Conservation (phyloP, 2,797 vertebrate species). For the Sitta carolinensis region DNA sequence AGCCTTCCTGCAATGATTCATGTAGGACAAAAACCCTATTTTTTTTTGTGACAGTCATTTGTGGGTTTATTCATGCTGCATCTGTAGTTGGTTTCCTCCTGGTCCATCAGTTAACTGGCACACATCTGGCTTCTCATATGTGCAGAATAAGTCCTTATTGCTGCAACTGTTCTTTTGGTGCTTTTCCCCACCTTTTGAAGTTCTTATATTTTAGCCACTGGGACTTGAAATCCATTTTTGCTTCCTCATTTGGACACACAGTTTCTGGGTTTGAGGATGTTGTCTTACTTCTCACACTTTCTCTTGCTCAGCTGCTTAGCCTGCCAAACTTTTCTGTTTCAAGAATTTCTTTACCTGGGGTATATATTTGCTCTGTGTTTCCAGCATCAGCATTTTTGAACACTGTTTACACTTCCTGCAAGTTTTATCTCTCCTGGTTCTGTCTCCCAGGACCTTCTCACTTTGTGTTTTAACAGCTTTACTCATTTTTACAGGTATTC, state of each 20-base stretch:
- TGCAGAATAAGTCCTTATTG: not conserved
- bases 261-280: not conserved
- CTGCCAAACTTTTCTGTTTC: not conserved
- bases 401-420: not conserved
- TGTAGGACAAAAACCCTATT: fast-evolving
- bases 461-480: not conserved
- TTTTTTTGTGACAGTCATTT: not conserved
- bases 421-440: not conserved
- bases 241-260: not conserved
- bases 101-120: not conserved
- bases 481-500: not conserved
- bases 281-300: not conserved
- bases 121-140: not conserved
- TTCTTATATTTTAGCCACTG: not conserved
- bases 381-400: not conserved
- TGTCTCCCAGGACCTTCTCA: not conserved
- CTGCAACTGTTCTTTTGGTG: not conserved
- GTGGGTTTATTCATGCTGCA: not conserved
- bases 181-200: not conserved
- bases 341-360: not conserved
- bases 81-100: not conserved
- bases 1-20: not conserved
- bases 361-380: not conserved
- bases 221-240: not conserved
- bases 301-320: not conserved